Conservation (phyloP, 2,797 vertebrate genomes). For the Glyptemys insculpta region DNA sequence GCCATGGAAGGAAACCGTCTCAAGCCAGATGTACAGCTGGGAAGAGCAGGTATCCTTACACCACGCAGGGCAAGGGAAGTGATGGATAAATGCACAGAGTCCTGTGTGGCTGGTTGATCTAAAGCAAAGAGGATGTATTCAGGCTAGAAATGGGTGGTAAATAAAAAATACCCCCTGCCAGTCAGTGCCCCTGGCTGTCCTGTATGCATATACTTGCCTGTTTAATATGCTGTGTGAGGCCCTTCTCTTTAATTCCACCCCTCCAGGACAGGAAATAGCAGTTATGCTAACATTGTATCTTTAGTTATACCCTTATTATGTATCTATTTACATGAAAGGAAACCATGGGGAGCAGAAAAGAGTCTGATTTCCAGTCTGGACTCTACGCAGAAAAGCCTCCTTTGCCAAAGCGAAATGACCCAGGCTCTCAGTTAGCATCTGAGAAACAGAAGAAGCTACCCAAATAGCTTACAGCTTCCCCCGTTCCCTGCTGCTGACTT, state of each 20-base stretch:
- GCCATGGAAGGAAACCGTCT: background rate
- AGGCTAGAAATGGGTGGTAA: background rate
- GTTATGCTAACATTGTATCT: background rate
- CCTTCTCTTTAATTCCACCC: background rate
- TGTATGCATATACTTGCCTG: background rate
- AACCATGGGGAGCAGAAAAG: background rate
- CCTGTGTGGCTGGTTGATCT: background rate
- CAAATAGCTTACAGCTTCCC: background rate
- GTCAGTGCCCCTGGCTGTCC: background rate
- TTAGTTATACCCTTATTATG: background rate
- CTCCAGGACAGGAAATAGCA: background rate
- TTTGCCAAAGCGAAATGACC: slow-evolving; percentile 14
- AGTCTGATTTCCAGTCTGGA: background rate
- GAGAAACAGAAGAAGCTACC: background rate
- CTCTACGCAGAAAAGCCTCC: background rate
- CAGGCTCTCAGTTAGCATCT: background rate
- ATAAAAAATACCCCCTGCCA: background rate
- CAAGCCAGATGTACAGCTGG: background rate
- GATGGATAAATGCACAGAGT: background rate
- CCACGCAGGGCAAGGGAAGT: background rate
- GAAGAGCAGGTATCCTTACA: background rate
- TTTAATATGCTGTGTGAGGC: background rate
- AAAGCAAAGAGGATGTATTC: background rate
- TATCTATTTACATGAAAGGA: background rate
- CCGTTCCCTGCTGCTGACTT: background rate